Base-by-base conservation (phyloP, 2,888 invertebrate genomes). In the Drosophila antonietae region DNA sequence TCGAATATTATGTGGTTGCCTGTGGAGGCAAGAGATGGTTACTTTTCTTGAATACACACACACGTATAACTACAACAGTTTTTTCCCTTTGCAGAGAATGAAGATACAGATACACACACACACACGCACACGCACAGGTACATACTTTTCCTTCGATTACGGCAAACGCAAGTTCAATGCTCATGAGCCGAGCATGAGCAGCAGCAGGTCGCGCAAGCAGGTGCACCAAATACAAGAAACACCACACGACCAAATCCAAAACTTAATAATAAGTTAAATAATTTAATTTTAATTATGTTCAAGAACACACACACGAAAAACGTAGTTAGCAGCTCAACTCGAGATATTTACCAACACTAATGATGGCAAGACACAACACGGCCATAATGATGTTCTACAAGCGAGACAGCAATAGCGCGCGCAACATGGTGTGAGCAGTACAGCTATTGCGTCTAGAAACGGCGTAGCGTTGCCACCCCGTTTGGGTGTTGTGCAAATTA, bases 31-130 rank as follows among this genome's bases (percentile, higher is more conserved):
- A 63, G 68, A 72, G 80, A 69, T 80, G 83, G 88, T 83, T 75
- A 88, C 85, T 88, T 88, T 84, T 88, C 84, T 83, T 81, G 77
- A 83, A 88, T 84, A 84, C 83, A 84, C 85, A 87, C 84, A 72
- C 74, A 53, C 71, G 62, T 71, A 74, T 69, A 71, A 46, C 44
- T 71, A 77, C 73, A 68, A 43, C 47, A 67, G 44, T 64, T 84
- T 81, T 87, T 87, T 75, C 80, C 80, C 75, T 78, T 82, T 84
- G 64, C 41, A 44, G 68, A 68, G 58, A 79, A 66, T 62, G 61
- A 77, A 78, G 78, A 78, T 72, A 75, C 63, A 74, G 52, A 70
- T 52, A 65, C 49, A 68, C 51, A 72, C 37, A 68, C 23, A 46
- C 18, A 43, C 18, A 43, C 51, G 55, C 60, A 75, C 71, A 57